Base-by-base conservation (phyloP, 2,797 vertebrate species). In the Chaunax sp. region DNA sequence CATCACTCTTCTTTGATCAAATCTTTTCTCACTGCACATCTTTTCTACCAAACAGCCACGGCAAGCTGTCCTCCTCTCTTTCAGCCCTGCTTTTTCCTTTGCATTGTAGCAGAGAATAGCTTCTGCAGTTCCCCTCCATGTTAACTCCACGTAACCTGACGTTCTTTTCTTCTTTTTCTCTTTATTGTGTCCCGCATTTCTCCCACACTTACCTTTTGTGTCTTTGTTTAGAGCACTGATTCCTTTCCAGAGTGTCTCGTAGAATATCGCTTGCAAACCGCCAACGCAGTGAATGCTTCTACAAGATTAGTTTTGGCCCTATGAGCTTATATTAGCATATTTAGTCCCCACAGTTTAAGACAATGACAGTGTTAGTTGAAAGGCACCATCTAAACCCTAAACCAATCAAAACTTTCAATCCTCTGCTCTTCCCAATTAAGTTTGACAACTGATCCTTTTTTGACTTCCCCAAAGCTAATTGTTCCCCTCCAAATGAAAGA, bases 391-490 rank as follows among this genome's bases (percentile, higher is more conserved):
- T 84, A 81, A 85, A 87, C 78, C 86, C 78, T 75, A 84, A 89
- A 85, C 89, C 81, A 90, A 91, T 91, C 87, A 83, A 71, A 78
- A 18, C 49, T 72, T 84, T 81, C 84, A 88, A 88, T 90, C 84
- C 87, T 56, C 58, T 71, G 70, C 75, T 80, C 80, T 84, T 87
- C 64, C 81, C 78, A 88, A 89, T 90, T 87, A 90, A 81, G 78
- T 87, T 86, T 64, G 37, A 76, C 75, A 75, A 83, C 82, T 90
- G 82, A 91, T 90, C 82, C 83, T 80, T 80, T 35, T 71, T 55
- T 72, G 14, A 61, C 50, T 80, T 72, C 80, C 66, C 64, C n/a
- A 57, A 78, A 82, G 81, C 87, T 80, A 57, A 75, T 80, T 75
- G 78, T 72, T 66, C 5, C 33, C 44, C 66, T 66, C 53, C 43